Evolutionary conservation across 2,113 vertebrate genomes (phyloP), one percentile per base, ranked within the genome.

Genomic region (Scophthalmus maximus): DNA sequence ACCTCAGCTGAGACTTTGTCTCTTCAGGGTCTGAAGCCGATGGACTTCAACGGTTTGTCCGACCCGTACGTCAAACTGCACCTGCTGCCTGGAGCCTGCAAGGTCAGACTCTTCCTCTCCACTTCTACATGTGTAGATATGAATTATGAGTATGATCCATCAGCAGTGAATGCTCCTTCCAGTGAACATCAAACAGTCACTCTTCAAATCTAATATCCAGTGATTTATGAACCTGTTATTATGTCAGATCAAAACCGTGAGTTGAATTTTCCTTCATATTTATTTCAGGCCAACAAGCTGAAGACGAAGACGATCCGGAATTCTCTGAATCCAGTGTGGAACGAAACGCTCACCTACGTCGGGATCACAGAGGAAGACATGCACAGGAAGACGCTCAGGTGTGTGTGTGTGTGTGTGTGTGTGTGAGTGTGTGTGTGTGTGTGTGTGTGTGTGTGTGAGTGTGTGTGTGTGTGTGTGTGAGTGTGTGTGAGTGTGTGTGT

Each of bases 11-110:
- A n/a, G n/a, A n/a, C n/a, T n/a, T n/a, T 29, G 0, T 53, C 30
- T 40, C 15, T 67, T 1, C 81, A 95, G 96, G 95, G 95, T 69
- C 87, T 97, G 82, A 97, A 96, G 82, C 94, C 96, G 14, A 97
- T 97, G 96, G 96, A 96, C 87, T 97, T 96, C 58, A 96, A 97
- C 25, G 96, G 96, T 70, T 79, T 97, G 18, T 86, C 96, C 0
- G 96, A 97, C 66, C 96, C 96, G 2, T 97, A 97, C 1, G 95
- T 97, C 68, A 97, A 97, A 78, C 91, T 97, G 57, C 95, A 97
- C 68, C 94, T 97, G 65, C 91, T 97, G 29, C 96, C 96, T 0
- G 96, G 95, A 49, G 96, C 96, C 73, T 95, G 94, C 76, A 97
- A 96, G 95, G 96, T 97, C 69, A 83, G 84, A 53, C n/a, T n/a